These are phyloP conservation scores for Lithophane socia DNA, from an alignment of 2,888 invertebrate genomes.

Conservation along the genomic window DNA sequence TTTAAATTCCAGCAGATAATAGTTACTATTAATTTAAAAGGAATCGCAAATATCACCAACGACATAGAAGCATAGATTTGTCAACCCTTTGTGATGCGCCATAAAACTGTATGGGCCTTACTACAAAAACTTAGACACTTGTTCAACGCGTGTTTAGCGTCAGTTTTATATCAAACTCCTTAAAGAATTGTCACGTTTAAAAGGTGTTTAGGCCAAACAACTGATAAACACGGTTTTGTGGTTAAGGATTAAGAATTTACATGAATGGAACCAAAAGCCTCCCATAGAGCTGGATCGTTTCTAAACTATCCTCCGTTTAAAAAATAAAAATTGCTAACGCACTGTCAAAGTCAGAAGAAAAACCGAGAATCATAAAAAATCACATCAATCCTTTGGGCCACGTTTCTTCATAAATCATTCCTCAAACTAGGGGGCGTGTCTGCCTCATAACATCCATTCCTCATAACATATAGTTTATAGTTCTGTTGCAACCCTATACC, in stretches of 20 bases:
- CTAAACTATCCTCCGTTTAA: neutral
- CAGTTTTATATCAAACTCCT: too few relatives aligned
- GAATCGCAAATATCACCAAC: neutral
- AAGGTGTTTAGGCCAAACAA: too few relatives aligned
- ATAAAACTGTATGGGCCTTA: too few relatives aligned
- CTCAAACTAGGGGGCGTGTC: slow-evolving; percentile 45
- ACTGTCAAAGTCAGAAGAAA: slow-evolving; percentile 36
- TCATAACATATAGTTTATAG: slow-evolving; percentile 40
- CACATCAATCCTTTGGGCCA: slow-evolving; percentile 43
- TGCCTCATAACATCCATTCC: slow-evolving; percentile 40
- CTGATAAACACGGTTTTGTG: too few relatives aligned
- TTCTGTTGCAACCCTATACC: slow-evolving; percentile 31
- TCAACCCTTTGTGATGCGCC: neutral
- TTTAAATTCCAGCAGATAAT: neutral
- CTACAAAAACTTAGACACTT: too few relatives aligned
- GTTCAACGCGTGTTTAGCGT: too few relatives aligned
- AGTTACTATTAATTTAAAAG: neutral
- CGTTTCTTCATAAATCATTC: slow-evolving; percentile 50
- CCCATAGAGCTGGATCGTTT: neutral
- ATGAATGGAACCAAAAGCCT: neutral
- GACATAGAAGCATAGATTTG: neutral
- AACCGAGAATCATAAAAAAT: slow-evolving; percentile 40
- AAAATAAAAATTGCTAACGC: slow-evolving; percentile 14
- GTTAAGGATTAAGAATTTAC: too few relatives aligned
- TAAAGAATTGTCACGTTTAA: too few relatives aligned